A percentile compares a stretch with the other conserved stretches of the same genome.
Conservation (phyloP, 1,140 invertebrate species). For the Heliconius melpomene region DNA sequence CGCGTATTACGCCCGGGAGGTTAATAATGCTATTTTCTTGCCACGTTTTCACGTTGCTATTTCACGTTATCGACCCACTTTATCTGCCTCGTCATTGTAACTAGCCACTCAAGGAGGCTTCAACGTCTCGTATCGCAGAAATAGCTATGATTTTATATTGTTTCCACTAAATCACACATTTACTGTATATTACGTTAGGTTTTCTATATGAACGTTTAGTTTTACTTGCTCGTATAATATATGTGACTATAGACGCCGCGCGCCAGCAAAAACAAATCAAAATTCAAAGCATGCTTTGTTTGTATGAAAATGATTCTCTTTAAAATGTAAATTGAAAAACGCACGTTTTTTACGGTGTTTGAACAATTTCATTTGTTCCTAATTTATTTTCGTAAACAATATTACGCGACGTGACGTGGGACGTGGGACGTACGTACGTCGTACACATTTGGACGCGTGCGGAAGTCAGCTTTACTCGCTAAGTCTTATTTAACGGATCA, state of each 20-base stretch:
- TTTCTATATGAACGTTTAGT: neutral
- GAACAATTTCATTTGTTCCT: constrained; percentile 34
- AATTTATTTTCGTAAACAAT: constrained; percentile 45
- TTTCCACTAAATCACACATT: constrained; percentile 32
- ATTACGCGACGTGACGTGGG: constrained; percentile 54
- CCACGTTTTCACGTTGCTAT: constrained; percentile 81
- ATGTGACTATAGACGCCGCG: neutral
- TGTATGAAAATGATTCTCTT: constrained; percentile 19
- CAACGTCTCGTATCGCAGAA: constrained; percentile 51
- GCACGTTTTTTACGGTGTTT: constrained; percentile 29
- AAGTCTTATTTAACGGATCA: constrained; percentile 76
- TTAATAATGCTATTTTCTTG: constrained; percentile 82
- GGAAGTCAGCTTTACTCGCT: constrained; percentile 69
- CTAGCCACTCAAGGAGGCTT: constrained; percentile 74
- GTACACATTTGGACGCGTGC: constrained; percentile 57
- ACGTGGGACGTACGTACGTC: constrained; percentile 50
- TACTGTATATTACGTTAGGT: constrained; percentile 2
- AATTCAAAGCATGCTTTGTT: constrained; percentile 21
- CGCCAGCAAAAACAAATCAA: constrained; percentile 5
- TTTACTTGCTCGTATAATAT: neutral
- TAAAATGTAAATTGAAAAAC: constrained; percentile 34
- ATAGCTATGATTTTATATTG: constrained; percentile 37
- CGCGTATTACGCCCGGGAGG: constrained; percentile 80
- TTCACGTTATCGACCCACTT: constrained; percentile 81
- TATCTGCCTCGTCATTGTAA: constrained; percentile 80